Base-by-base conservation (phyloP, 2,888 invertebrate genomes). In the Ligdia adustata region DNA sequence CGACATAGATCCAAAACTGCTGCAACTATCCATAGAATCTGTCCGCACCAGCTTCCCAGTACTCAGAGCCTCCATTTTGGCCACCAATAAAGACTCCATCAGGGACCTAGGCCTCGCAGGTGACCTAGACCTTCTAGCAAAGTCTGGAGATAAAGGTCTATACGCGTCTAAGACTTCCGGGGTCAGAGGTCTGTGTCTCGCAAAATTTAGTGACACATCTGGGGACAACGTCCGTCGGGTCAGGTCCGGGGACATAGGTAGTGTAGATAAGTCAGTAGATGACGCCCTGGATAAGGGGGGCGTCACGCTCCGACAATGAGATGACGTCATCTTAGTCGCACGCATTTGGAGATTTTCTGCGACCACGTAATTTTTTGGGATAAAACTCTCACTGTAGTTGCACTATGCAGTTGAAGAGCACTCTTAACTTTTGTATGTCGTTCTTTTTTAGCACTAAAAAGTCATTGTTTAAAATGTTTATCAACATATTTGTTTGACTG, bases 31-130 rank as follows among this genome's bases (percentile, higher is more conserved):
- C 78, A 95, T 91, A 4, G 96, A 95, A 67, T 96, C 95, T 13
- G 94, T 94, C 60, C 96, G 90, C 47, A 95, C 91, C 57, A 96
- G 77, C 55, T 79, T 88, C 59, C 90, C 91, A 9, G 87, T 87
- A 46, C 91, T 92, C 7, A 94, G 91, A 28, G 94, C 92, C 68
- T 96, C 96, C 92, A 96, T 96, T 80, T 96, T 96, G 3, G 95
- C 95, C 29, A 95, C 94, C 42, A 96, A 86, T 43, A 96, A 82
- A 49, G 93, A 93, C 75, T 96, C 96, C 96, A 96, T 96, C 14
- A 96, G 82, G n/a, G 94, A 93, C 57, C 94, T 90, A n/a, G 94
- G 94, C 37, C 92, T 85, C n/a, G 90, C 91, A 0, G 92, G 92
- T 12, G 92, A 91, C 0, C 87, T 72, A 1, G 88, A 85, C 3